Base-by-base conservation (phyloP, 2,797 vertebrate genomes). In the Octomys mimax region DNA sequence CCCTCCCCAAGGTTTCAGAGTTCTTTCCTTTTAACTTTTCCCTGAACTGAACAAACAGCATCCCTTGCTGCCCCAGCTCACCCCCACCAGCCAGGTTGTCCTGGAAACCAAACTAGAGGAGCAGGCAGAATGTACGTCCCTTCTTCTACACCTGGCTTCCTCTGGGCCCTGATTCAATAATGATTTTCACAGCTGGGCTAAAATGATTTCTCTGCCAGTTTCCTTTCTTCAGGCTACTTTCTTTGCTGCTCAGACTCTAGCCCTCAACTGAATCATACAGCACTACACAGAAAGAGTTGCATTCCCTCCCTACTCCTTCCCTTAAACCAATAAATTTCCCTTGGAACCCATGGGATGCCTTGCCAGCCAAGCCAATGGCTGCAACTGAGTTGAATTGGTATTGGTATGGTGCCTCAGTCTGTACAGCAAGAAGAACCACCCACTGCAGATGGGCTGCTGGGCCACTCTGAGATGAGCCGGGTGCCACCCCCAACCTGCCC, bases 291-390 rank as follows among this genome's bases (percentile, higher is more conserved):
- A 93, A 24, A 88, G 75, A 95, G 77, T 46, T 77, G 86, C 73
- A 31, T 61, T 68, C 95, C 92, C 71, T 87, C 68, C 73, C 86
- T n/a, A 70, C 21, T n/a, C 80, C 61, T 95, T 90, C 66, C 79
- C 89, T 90, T 81, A 91, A 87, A 33, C 88, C 95, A 70, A n/a
- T 95, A 96, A 93, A 97, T 96, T 97, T 97, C 84, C 54, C 57
- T 49, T 61, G 89, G 95, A 95, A 97, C 64, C 82, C 89, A 82
- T 86, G 77, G 79, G 78, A 59, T 84, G 96, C 89, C 80, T 87
- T 78, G 31, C 59, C 73, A 97, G 94, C 77, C 75, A 91, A 96
- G 79, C 88, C 57, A 87, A 11, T 80, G 95, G 92, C 68, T 96
- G 91, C 91, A 95, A 89, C 21, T 0, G 46, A 1, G 0, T 96